Conservation (phyloP, 2,888 invertebrate genomes). For the Aphodius granarius region DNA sequence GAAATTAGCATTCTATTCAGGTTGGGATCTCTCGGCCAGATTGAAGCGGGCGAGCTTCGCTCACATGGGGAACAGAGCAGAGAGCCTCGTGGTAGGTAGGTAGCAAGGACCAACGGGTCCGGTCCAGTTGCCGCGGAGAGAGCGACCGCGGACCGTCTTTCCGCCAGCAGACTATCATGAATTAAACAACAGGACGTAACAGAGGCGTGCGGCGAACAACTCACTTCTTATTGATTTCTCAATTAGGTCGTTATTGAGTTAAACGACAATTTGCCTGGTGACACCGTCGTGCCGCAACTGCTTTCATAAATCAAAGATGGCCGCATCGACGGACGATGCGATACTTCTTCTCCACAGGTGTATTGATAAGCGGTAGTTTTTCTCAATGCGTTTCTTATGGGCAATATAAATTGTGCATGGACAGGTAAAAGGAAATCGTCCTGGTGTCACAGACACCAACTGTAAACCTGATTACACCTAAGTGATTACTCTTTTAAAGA, state of each 20-base stretch:
- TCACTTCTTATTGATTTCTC: constrained; percentile 33
- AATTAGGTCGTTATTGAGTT: constrained; percentile 31
- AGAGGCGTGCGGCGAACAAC: constrained; percentile 32
- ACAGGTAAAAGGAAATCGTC: not conserved
- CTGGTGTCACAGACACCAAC: not conserved
- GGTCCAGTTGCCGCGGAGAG: constrained; percentile 13
- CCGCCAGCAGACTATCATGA: constrained; percentile 36
- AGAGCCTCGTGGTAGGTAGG: not conserved
- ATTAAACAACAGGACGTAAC: constrained; percentile 38
- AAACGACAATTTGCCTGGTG: constrained; percentile 25
- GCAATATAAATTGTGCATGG: not conserved
- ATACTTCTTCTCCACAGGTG: not conserved
- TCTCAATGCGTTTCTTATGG: not conserved
- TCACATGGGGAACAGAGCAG: not conserved
- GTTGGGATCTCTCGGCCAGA: constrained; percentile 46
- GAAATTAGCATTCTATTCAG: constrained; percentile 50
- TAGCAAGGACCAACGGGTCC: not conserved
- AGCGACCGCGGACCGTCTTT: constrained; percentile 6
- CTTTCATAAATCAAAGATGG: not conserved
- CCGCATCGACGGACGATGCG: not conserved
- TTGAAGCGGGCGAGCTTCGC: constrained; percentile 40
- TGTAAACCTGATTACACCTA: no score
- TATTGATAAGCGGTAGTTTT: not conserved
- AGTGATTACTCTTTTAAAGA: no score
- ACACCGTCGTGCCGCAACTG: constrained; percentile 16